A percentile compares a stretch with the other conserved stretches of the same genome.
Evolutionary conservation across 2,888 invertebrate species (phyloP).

Genomic region (Anthophora plumipes): DNA sequence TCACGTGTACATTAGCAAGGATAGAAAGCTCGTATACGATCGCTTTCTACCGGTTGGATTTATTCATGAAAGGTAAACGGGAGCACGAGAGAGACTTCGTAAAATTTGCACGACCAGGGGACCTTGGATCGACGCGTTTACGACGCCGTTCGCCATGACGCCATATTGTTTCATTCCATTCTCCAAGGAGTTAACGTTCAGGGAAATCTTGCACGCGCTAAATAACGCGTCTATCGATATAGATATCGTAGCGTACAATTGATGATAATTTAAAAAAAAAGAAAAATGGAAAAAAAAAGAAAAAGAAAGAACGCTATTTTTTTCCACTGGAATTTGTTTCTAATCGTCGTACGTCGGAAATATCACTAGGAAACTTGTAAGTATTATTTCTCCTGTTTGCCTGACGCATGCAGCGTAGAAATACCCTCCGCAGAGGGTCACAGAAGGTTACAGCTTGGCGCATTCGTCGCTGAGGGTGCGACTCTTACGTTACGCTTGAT

Average conservation of each 20-base stretch:
- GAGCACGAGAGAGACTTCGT: conserved; percentile 3
- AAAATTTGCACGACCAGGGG: background rate
- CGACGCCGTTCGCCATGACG: conserved; percentile 8
- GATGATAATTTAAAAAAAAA: too few relatives aligned
- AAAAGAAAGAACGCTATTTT: background rate
- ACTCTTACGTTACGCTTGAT: conserved; percentile 4
- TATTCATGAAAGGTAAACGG: conserved; percentile 36
- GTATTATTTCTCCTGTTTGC: background rate
- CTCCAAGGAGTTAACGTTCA: background rate
- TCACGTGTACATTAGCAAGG: background rate
- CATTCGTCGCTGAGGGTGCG: conserved; percentile 1
- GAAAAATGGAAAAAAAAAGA: too few relatives aligned
- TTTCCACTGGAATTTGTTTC: background rate
- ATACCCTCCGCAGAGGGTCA: background rate
- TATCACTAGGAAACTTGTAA: background rate
- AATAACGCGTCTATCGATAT: too few relatives aligned
- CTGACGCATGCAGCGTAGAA: background rate
- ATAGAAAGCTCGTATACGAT: background rate
- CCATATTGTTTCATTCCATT: conserved; percentile 2
- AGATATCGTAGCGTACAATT: too few relatives aligned
- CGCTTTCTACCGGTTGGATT: conserved; percentile 23
- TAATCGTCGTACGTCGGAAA: background rate
- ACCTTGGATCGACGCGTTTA: conserved; percentile 15
- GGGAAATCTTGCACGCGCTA: background rate
- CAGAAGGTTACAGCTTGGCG: background rate